Percentiles rank a stretch among this genome's conserved stretches.
Conservation (phyloP, 1,140 invertebrate species). For the Ctenoplectra terminalis region DNA sequence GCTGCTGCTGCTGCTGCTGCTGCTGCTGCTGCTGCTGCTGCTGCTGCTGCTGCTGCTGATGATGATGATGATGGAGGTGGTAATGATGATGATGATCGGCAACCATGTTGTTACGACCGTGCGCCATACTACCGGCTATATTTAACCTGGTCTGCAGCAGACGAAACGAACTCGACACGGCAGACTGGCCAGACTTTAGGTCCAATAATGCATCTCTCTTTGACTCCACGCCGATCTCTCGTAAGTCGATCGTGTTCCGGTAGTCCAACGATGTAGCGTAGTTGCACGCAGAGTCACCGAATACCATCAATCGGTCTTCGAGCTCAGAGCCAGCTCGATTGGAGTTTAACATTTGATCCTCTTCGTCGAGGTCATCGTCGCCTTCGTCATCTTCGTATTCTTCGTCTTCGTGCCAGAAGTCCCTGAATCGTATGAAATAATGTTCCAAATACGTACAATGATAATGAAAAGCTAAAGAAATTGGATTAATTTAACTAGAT, state of each 20-base stretch:
- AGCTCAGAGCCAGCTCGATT: slow-evolving; percentile 53
- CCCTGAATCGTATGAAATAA: slow-evolving; percentile 55
- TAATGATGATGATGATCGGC: slow-evolving; percentile 65
- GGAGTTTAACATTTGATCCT: slow-evolving; percentile 38
- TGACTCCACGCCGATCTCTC: slow-evolving; percentile 80
- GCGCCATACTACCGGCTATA: slow-evolving; percentile 75
- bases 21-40: slow-evolving; percentile 39
- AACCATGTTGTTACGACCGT: slow-evolving; percentile 48
- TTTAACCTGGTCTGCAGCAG: slow-evolving; percentile 76
- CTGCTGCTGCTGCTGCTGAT: slow-evolving; percentile 36
- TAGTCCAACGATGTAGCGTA: slow-evolving; percentile 78
- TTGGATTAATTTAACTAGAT: no score
- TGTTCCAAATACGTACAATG: background rate
- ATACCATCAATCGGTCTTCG: slow-evolving; percentile 72
- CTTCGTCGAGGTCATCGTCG: slow-evolving; percentile 70
- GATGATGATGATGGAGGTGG: slow-evolving; percentile 53
- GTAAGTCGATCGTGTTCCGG: slow-evolving; percentile 80
- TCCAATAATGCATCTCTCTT: slow-evolving; percentile 76
- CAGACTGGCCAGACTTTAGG: slow-evolving; percentile 74
- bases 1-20: slow-evolving; percentile 56
- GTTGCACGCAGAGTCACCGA: slow-evolving; percentile 68
- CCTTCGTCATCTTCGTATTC: slow-evolving; percentile 69
- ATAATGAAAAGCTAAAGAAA: no score
- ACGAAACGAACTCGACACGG: slow-evolving; percentile 69
- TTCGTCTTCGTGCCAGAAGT: slow-evolving; percentile 73